phyloP scores from a whole-genome alignment of 2,888 invertebrate genomes.

The Agrotis ipsilon region DNA sequence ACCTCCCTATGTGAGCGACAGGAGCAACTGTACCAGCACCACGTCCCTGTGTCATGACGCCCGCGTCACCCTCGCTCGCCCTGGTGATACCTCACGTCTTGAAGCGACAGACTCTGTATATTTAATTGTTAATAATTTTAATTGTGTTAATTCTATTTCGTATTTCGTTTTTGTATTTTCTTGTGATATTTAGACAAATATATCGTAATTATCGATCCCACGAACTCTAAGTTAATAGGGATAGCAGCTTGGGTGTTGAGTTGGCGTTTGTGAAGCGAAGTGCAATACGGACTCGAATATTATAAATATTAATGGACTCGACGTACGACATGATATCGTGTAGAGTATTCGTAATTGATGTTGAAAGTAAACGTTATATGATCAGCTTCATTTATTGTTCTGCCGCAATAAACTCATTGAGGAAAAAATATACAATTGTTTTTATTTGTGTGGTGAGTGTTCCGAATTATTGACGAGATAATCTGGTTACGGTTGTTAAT shows the following conservation, averaged over 20 bases:
- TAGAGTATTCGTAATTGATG: slow-evolving; percentile 90
- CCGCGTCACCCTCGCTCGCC: slow-evolving; percentile 79
- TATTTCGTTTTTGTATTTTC: slow-evolving; percentile 91
- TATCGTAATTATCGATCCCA: slow-evolving; percentile 88
- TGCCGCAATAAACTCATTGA: slow-evolving; percentile 91
- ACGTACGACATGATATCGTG: slow-evolving; percentile 86
- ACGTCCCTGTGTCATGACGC: slow-evolving; percentile 91
- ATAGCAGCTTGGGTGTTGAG: slow-evolving; percentile 84
- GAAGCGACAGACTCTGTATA: slow-evolving; percentile 84
- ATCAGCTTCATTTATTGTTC: slow-evolving; percentile 91
- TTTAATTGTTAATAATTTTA: slow-evolving; percentile 90
- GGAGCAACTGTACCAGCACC: slow-evolving; percentile 90
- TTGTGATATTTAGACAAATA: slow-evolving; percentile 91
- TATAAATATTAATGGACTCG: slow-evolving; percentile 87
- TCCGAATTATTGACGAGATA: slow-evolving; percentile 73
- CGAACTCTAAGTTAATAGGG: slow-evolving; percentile 90
- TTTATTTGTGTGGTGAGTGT: slow-evolving; percentile 82
- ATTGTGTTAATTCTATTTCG: slow-evolving; percentile 90
- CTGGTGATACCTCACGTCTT: slow-evolving; percentile 84
- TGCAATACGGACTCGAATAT: slow-evolving; percentile 89
- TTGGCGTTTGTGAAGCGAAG: slow-evolving; percentile 85
- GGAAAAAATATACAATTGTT: slow-evolving; percentile 84
- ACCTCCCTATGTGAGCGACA: slow-evolving; percentile 90
- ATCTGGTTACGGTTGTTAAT: slow-evolving; percentile 76
- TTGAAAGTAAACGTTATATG: slow-evolving; percentile 91